Conservation (phyloP, 2,797 vertebrate genomes). For the Fistularia commersonii region DNA sequence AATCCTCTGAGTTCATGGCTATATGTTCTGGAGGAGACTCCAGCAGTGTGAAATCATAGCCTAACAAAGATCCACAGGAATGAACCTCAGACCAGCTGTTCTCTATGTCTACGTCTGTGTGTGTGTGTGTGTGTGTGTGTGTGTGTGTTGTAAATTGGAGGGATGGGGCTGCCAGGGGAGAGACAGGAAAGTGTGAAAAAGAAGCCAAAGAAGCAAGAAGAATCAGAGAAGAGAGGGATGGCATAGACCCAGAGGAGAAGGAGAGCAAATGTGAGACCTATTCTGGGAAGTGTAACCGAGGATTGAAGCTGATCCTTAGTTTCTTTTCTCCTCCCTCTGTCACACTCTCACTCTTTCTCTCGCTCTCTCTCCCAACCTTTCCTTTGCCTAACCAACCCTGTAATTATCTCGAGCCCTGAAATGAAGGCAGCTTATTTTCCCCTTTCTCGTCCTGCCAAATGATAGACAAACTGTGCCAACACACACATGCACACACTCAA, state of each 20-base stretch:
- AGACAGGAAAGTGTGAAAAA: slow-evolving; percentile 22
- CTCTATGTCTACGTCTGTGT: slow-evolving; percentile 16
- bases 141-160: slow-evolving; percentile 35
- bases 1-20: slow-evolving; percentile 55
- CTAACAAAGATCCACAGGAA: slow-evolving; percentile 68
- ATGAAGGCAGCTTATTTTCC: slow-evolving; percentile 68
- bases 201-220: slow-evolving; percentile 11
- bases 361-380: slow-evolving; percentile 63
- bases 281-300: slow-evolving; percentile 46
- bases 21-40: slow-evolving; percentile 58
- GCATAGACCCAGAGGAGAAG: slow-evolving; percentile 23
- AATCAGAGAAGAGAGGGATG: slow-evolving; percentile 21
- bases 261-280: slow-evolving; percentile 17
- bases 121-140: slow-evolving; percentile 42
- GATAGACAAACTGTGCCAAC: slow-evolving; percentile 57
- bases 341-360: slow-evolving; percentile 51
- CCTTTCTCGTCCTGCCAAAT: slow-evolving; percentile 66
- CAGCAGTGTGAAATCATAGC: slow-evolving; percentile 65
- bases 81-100: slow-evolving; percentile 59
- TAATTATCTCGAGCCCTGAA: slow-evolving; percentile 68
- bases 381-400: slow-evolving; percentile 65
- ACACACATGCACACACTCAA: slow-evolving; percentile 39
- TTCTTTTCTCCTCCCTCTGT: slow-evolving; percentile 47
- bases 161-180: slow-evolving; percentile 24
- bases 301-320: slow-evolving; percentile 37